These are phyloP conservation scores for Tridacna crocea DNA, from an alignment of 2,888 invertebrate species.

Conservation along the genomic window DNA sequence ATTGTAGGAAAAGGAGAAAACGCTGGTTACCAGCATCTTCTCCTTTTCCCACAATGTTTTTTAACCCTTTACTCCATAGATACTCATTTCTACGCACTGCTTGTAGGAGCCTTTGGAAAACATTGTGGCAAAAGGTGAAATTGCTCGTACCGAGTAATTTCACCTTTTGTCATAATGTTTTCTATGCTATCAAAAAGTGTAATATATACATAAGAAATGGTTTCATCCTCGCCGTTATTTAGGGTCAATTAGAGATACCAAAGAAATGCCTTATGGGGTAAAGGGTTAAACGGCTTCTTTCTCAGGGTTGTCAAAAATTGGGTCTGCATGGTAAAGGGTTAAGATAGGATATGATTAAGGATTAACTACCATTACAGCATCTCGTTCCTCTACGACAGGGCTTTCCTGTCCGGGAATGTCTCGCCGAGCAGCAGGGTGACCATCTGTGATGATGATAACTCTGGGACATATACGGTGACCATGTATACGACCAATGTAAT, in stretches of 20 bases:
- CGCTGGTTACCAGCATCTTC: too few species aligned
- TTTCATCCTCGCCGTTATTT: too few species aligned
- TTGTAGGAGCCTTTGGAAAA: too few species aligned
- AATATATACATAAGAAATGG: too few species aligned
- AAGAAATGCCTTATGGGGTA: too few species aligned
- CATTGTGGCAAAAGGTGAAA: background rate
- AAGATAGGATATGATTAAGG: background rate
- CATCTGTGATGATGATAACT: constrained; percentile 43
- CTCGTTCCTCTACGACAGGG: background rate
- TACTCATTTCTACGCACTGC: too few species aligned
- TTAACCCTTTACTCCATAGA: too few species aligned
- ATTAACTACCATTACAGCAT: background rate
- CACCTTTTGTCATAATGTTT: too few species aligned
- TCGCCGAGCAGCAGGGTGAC: background rate
- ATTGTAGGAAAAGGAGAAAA: too few species aligned
- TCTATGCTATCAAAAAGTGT: background rate
- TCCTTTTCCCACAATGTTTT: too few species aligned
- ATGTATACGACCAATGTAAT: constrained; percentile 21
- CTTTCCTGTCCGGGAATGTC: constrained; percentile 27
- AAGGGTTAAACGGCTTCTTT: too few species aligned
- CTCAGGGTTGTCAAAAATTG: background rate
- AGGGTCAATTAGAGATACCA: too few species aligned
- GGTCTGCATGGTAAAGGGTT: background rate
- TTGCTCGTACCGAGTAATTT: background rate
- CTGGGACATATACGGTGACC: constrained; percentile 35